A percentile compares a stretch with the other conserved stretches of the same genome.
phyloP scores from a whole-genome alignment of 1,140 invertebrate genomes.

The Meloidogyne exigua region DNA sequence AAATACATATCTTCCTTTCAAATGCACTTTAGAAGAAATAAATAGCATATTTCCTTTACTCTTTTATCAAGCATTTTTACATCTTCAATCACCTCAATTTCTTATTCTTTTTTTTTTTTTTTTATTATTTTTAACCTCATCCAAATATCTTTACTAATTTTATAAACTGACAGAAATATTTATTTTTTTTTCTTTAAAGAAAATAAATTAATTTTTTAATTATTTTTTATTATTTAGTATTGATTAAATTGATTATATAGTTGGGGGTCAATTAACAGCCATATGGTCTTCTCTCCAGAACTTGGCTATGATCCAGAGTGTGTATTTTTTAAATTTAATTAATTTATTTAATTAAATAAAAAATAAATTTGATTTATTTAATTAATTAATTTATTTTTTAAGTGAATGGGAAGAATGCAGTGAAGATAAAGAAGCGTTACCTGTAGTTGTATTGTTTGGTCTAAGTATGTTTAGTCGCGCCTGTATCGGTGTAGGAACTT shows the following conservation, averaged over 20 bases:
- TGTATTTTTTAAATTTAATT: neutral
- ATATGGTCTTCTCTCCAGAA: conserved; percentile 53
- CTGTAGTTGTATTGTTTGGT: conserved; percentile 21
- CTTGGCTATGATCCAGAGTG: conserved; percentile 59
- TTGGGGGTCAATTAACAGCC: neutral
- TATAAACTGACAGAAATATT: no score
- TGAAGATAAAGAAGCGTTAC: conserved; percentile 48
- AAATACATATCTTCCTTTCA: no score
- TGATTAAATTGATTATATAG: neutral
- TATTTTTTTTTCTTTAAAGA: no score
- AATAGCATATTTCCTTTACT: no score
- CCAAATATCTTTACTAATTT: no score
- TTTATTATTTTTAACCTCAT: no score
- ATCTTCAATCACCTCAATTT: no score
- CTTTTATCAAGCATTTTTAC: no score
- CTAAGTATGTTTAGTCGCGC: conserved; percentile 33
- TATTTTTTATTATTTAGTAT: no score
- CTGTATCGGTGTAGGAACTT: conserved; percentile 23
- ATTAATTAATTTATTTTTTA: neutral
- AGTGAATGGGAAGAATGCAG: conserved; percentile 55
- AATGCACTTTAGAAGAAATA: no score
- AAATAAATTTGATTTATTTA: neutral
- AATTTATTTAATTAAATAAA: neutral
- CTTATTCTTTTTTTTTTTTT: no score
- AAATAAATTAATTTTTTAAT: no score